Evolutionary conservation across 2,888 invertebrate genomes (phyloP).

Genomic region (Drosophila anomalipes): DNA sequence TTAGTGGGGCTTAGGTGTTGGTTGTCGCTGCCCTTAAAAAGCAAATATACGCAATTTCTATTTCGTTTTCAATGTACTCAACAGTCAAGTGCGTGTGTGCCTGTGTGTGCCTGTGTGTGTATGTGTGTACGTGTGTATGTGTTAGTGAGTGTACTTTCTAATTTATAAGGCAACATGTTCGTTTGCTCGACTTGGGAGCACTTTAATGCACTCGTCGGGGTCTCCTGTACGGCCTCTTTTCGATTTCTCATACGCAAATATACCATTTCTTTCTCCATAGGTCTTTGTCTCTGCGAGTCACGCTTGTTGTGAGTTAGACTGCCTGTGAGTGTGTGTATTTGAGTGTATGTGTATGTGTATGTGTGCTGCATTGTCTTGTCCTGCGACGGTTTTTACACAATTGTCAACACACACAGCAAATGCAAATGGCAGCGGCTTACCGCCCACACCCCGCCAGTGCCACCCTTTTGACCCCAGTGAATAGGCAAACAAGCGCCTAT

Average conservation of each 20-base stretch:
- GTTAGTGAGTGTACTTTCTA: constrained; percentile 52
- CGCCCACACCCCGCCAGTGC: neutral
- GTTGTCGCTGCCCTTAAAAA: constrained; percentile 46
- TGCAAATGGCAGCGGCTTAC: constrained; percentile 55
- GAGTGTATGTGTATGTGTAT: constrained; percentile 1
- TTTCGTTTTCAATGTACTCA: constrained; percentile 52
- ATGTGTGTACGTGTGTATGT: constrained; percentile 17
- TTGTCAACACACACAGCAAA: constrained; percentile 73
- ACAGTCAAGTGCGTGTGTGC: constrained; percentile 27
- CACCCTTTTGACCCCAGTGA: constrained; percentile 31
- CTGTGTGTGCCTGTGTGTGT: constrained; percentile 3
- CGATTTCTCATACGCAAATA: constrained; percentile 73
- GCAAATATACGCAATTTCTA: constrained; percentile 73
- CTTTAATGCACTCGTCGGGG: constrained; percentile 67
- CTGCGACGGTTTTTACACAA: constrained; percentile 69
- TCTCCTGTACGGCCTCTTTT: constrained; percentile 48
- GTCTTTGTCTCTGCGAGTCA: constrained; percentile 2
- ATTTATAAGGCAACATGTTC: constrained; percentile 75
- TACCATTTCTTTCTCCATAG: constrained; percentile 35
- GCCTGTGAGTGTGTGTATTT: neutral
- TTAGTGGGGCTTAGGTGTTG: constrained; percentile 18
- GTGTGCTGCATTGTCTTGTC: constrained; percentile 64
- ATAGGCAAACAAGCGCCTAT: constrained; percentile 73
- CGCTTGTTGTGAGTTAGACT: neutral
- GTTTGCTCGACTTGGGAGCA: constrained; percentile 62